A percentile compares a stretch with the other conserved stretches of the same genome.
Evolutionary conservation across 2,888 invertebrate genomes (phyloP).

Genomic region (Pseudococcus viburni): DNA sequence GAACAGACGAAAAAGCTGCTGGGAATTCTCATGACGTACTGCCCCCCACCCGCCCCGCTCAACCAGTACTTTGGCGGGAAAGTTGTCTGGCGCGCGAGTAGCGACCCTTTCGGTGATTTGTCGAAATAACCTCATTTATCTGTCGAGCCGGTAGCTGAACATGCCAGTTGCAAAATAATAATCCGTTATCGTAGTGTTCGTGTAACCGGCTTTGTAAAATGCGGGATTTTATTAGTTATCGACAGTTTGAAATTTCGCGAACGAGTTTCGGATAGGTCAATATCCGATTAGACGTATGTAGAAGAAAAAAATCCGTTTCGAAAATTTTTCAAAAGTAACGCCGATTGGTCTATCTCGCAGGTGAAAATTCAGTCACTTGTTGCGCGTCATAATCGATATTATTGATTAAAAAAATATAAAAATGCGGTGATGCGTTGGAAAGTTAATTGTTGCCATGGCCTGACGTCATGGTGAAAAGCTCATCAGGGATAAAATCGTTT

Average conservation of each 20-base stretch:
- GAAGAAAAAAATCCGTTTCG: slow-evolving; percentile 1
- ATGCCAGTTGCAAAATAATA: slow-evolving; percentile 60
- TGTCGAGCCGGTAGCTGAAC: slow-evolving; percentile 38
- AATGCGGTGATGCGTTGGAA: slow-evolving; percentile 66
- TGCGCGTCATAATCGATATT: background rate
- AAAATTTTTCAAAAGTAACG: slow-evolving; percentile 38
- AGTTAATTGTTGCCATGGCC: slow-evolving; percentile 67
- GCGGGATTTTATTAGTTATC: slow-evolving; percentile 48
- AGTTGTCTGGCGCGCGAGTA: background rate
- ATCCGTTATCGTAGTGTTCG: slow-evolving; percentile 63
- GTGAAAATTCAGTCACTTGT: slow-evolving; percentile 5
- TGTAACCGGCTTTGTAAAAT: slow-evolving; percentile 63
- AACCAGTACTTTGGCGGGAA: background rate
- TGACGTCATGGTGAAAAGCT: slow-evolving; percentile 68
- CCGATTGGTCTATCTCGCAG: background rate
- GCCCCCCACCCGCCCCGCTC: background rate
- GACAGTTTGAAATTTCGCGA: slow-evolving; percentile 62
- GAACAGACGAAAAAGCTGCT: background rate
- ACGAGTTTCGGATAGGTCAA: slow-evolving; percentile 61
- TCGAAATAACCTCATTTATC: background rate
- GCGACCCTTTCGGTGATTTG: background rate
- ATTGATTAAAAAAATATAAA: background rate
- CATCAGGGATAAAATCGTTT: slow-evolving; percentile 64
- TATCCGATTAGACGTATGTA: slow-evolving; percentile 35
- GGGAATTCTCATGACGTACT: slow-evolving; percentile 32